Percentiles rank a stretch among this genome's conserved stretches.
phyloP scores from a whole-genome alignment of 2,888 invertebrate species.

The Lamellibrachia satsuma region DNA sequence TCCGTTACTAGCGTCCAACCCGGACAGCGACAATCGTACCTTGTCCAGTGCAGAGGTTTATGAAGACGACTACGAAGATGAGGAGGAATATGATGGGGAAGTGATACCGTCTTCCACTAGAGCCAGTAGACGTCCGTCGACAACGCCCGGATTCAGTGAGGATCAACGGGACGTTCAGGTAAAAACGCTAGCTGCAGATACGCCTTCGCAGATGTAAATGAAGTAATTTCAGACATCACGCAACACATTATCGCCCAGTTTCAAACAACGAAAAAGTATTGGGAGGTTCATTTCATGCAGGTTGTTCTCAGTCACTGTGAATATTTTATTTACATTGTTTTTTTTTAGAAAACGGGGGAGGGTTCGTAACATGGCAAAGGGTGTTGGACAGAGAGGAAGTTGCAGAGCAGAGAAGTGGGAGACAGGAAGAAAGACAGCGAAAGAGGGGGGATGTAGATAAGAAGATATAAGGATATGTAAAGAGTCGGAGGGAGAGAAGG shows the following conservation, averaged over 20 bases:
- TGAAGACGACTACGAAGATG: neutral
- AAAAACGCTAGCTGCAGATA: neutral
- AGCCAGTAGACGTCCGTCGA: neutral
- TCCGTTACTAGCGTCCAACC: constrained; percentile 2
- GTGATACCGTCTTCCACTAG: neutral
- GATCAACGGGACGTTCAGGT: neutral
- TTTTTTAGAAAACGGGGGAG: neutral
- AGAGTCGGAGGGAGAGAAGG: neutral
- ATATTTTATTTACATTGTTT: neutral
- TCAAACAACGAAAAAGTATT: neutral
- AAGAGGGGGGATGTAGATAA: neutral
- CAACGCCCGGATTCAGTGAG: neutral
- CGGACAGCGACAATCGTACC: neutral
- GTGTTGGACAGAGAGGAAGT: neutral
- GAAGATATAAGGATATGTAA: neutral
- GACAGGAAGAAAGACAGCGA: too few relatives aligned
- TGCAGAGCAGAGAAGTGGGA: neutral
- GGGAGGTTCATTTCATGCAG: neutral
- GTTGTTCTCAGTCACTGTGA: neutral
- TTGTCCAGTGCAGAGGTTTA: neutral
- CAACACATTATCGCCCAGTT: too few relatives aligned
- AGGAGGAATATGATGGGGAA: neutral
- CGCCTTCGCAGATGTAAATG: neutral
- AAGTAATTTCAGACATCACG: neutral
- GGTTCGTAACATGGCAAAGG: neutral